phyloP scores from a whole-genome alignment of 1,140 invertebrate species.

The Drosophila takahashii region DNA sequence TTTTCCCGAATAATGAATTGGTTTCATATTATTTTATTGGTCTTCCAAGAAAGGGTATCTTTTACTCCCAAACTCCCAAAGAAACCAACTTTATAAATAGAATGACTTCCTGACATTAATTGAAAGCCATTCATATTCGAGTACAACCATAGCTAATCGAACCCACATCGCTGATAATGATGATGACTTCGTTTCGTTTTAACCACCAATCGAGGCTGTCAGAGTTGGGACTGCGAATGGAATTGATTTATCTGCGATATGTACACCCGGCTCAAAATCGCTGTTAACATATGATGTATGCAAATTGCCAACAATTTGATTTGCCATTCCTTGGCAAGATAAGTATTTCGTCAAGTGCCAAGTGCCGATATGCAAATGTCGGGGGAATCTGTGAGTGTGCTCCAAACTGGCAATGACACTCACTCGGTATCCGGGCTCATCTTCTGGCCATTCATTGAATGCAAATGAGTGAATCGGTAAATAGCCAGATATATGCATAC shows the following conservation, averaged over 20 bases:
- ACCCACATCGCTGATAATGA: constrained; percentile 2
- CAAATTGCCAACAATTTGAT: constrained; percentile 79
- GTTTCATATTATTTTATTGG: too few relatives aligned
- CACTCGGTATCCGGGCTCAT: constrained; percentile 44
- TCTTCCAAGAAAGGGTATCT: too few relatives aligned
- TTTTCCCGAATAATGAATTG: too few relatives aligned
- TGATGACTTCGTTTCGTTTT: constrained; percentile 34
- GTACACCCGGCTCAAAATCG: constrained; percentile 47
- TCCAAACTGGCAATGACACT: constrained; percentile 60
- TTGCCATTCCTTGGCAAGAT: constrained; percentile 66
- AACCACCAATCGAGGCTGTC: constrained; percentile 37
- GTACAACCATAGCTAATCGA: constrained; percentile 11
- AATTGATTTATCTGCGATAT: constrained; percentile 54
- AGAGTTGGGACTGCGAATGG: constrained; percentile 19
- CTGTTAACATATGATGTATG: constrained; percentile 68
- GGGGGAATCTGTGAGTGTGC: constrained; percentile 40
- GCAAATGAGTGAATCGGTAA: constrained; percentile 69
- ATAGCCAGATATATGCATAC: constrained; percentile 39
- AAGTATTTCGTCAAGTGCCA: constrained; percentile 60
- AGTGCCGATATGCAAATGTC: constrained; percentile 64
- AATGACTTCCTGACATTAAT: constrained; percentile 6
- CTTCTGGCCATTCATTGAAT: constrained; percentile 66
- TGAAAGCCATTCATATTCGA: constrained; percentile 4
- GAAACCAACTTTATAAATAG: not conserved
- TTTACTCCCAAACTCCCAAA: not conserved